A percentile compares a stretch with the other conserved stretches of the same genome.
These are phyloP conservation scores for Mionectes olivaceus DNA, from an alignment of 2,797 vertebrate genomes.

Conservation along the genomic window DNA sequence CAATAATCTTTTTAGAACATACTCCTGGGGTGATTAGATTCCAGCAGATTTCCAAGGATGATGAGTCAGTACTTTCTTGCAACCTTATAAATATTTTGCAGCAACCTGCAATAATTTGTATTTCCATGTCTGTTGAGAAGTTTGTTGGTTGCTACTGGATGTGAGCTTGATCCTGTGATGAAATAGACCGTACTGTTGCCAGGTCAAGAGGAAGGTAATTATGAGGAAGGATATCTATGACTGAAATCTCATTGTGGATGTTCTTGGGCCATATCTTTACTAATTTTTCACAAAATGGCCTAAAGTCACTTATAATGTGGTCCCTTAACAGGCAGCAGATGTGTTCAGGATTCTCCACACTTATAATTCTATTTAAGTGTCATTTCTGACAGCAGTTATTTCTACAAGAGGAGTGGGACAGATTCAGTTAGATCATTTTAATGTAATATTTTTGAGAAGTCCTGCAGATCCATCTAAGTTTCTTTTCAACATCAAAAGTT, in stretches of 20 bases:
- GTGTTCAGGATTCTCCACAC: not conserved
- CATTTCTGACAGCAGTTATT: not conserved
- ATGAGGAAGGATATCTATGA: not conserved
- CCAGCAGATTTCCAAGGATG: slow-evolving; percentile 1
- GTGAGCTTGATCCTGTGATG: not conserved
- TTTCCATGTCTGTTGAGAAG: not conserved
- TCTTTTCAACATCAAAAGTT: not conserved
- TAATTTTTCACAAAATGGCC: not conserved
- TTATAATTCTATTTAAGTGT: not conserved
- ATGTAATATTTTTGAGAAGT: not conserved
- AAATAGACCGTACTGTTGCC: not conserved
- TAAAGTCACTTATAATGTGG: not conserved
- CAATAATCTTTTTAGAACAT: not conserved
- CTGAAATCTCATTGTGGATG: not conserved
- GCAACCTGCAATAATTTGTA: not conserved
- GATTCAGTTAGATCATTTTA: not conserved
- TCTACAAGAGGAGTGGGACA: not conserved
- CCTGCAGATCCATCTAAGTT: not conserved
- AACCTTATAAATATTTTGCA: not conserved
- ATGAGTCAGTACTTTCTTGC: not conserved
- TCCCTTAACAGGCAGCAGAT: not conserved
- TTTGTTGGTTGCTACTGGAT: not conserved
- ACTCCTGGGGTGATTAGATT: not conserved
- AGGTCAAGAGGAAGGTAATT: not conserved
- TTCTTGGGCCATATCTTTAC: not conserved